Evolutionary conservation across 2,113 vertebrate genomes (phyloP), one percentile per base, ranked within the genome.

Genomic region (Lepisosteus oculatus): DNA sequence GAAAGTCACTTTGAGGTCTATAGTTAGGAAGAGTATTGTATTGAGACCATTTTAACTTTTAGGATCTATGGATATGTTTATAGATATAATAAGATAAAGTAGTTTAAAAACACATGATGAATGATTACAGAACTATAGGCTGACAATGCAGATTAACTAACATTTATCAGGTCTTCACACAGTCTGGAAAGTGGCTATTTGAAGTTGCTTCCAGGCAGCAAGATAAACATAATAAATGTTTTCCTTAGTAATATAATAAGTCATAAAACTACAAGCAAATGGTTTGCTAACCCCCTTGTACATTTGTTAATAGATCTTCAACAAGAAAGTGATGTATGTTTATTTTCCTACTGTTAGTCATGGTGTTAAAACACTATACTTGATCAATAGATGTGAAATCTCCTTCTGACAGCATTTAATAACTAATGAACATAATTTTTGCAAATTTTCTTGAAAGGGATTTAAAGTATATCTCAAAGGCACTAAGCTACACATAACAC

Each of bases 171-270:
- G 78, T 82, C 81, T 77, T 76, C 69, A 68, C 76, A 69, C 77
- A 78, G 81, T 74, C 80, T 78, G 77, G 72, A 79, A 83, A 77
- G 61, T 55, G 75, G 77, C 85, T 83, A 86, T 88, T 85, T 85
- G 77, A 77, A 81, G 5, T 11, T 75, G 77, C 82, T 89, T 82
- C 81, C 76, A 84, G 81, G 85, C 85, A 87, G 83, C 87, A 86
- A 85, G 85, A 83, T 80, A 81, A 80, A 86, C 84, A 83, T 82
- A 86, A 80, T 77, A 88, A 90, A 87, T 88, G 79, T 80, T 78
- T 81, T 84, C 85, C 81, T 87, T 89, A 87, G 82, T 82, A 85
- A 85, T 81, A 85, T 87, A 85, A 84, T 87, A 83, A 88, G 85
- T 88, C 83, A 80, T 86, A 82, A 87, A 86, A 82, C 82, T 78